Evolutionary conservation across 2,888 invertebrate species (phyloP).

Genomic region (Cheilosia soror): DNA sequence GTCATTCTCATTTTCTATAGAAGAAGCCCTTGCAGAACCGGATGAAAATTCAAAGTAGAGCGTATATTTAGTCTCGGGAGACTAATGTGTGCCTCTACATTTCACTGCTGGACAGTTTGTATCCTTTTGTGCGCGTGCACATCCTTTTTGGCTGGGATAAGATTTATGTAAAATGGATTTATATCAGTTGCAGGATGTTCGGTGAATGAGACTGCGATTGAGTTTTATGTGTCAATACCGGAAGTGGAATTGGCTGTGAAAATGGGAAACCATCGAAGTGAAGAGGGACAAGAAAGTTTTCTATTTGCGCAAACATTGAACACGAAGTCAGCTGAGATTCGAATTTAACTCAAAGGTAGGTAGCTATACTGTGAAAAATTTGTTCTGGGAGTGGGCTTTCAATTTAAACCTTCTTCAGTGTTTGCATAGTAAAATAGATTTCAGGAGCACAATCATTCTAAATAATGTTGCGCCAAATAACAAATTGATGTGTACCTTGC

Average conservation of each 20-base stretch:
- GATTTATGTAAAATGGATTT: slow-evolving; percentile 69
- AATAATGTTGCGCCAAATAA: too few relatives aligned
- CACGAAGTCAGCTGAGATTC: slow-evolving; percentile 24
- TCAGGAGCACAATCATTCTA: too few relatives aligned
- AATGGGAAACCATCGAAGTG: slow-evolving; percentile 20
- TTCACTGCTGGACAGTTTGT: slow-evolving; percentile 64
- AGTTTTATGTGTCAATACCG: slow-evolving; percentile 46
- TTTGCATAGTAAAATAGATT: too few relatives aligned
- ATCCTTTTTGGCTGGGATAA: slow-evolving; percentile 39
- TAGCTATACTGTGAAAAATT: neutral
- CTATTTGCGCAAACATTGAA: slow-evolving; percentile 34
- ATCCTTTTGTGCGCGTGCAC: slow-evolving; percentile 60
- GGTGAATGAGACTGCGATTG: slow-evolving; percentile 15
- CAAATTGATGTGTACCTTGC: too few relatives aligned
- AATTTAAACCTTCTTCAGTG: neutral
- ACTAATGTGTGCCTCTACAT: slow-evolving; percentile 68
- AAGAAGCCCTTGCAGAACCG: slow-evolving; percentile 52
- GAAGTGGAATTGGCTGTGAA: slow-evolving; percentile 43
- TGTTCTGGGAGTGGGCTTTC: neutral
- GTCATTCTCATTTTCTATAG: slow-evolving; percentile 12
- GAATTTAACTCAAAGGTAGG: neutral
- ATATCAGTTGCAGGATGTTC: slow-evolving; percentile 60
- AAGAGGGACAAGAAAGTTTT: slow-evolving; percentile 46
- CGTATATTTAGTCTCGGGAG: slow-evolving; percentile 65
- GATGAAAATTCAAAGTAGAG: slow-evolving; percentile 61